phyloP scores from a whole-genome alignment of 2,888 invertebrate genomes.

The Spilarctia lutea region DNA sequence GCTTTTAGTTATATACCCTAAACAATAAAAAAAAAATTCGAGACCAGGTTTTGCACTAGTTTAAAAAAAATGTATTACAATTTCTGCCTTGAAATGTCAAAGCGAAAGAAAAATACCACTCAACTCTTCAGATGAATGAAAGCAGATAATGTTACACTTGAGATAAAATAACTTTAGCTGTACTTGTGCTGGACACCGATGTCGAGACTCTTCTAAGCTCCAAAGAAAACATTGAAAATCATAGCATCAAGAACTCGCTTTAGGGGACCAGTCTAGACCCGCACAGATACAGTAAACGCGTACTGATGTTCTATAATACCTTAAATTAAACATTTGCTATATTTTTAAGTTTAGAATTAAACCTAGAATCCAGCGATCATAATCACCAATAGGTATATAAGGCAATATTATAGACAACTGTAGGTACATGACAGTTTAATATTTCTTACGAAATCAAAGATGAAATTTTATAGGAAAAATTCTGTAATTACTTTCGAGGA shows the following conservation, averaged over 20 bases:
- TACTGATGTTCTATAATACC: not conserved
- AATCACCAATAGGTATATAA: too few relatives aligned
- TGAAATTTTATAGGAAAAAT: not conserved
- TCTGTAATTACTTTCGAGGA: not conserved
- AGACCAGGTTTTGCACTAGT: not conserved
- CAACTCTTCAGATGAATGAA: not conserved
- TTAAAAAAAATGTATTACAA: too few relatives aligned
- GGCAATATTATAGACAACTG: too few relatives aligned
- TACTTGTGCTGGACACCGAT: not conserved
- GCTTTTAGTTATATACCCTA: not conserved
- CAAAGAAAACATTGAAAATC: not conserved
- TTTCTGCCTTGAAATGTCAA: not conserved
- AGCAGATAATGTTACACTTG: not conserved
- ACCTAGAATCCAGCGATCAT: not conserved
- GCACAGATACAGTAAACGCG: not conserved
- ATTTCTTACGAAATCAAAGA: not conserved
- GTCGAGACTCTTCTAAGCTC: not conserved
- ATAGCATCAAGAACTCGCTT: not conserved
- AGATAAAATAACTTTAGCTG: not conserved
- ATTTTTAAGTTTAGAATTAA: not conserved
- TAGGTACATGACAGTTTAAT: too few relatives aligned
- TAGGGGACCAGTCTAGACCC: too few relatives aligned
- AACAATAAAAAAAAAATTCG: not conserved
- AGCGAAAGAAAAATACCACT: not conserved
- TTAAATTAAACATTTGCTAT: not conserved